Evolutionary conservation across 1,140 invertebrate species (phyloP).

Genomic region (Halyomorpha halys): DNA sequence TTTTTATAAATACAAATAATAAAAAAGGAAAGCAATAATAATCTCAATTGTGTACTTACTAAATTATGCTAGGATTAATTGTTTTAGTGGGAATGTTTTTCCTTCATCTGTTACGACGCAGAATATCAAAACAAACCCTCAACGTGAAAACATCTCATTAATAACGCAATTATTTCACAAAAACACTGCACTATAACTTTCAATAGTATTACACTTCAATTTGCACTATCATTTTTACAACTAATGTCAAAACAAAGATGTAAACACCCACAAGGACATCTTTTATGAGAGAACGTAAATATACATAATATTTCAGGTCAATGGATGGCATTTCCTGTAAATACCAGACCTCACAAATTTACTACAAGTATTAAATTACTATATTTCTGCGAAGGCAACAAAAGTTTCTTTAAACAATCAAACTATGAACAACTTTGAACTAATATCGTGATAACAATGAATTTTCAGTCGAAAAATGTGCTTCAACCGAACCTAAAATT

Average conservation of each 20-base stretch:
- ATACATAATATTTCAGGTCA: conserved; percentile 35
- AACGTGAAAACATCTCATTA: conserved; percentile 3
- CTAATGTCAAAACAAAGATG: conserved; percentile 12
- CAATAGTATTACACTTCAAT: background rate
- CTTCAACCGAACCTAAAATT: conserved; percentile 24
- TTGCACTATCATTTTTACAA: background rate
- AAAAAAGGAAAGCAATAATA: background rate
- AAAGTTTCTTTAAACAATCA: conserved; percentile 4
- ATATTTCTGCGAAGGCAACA: conserved; percentile 5
- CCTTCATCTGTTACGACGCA: background rate
- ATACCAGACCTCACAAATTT: conserved; percentile 26
- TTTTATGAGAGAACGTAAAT: conserved; percentile 40
- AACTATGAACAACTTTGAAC: background rate
- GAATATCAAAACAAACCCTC: conserved; percentile 5
- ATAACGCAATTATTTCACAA: background rate
- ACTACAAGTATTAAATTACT: conserved; percentile 24
- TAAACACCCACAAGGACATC: conserved; percentile 38
- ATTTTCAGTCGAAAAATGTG: conserved; percentile 25
- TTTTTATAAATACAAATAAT: background rate
- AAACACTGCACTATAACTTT: conserved; percentile 6
- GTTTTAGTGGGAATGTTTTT: conserved; percentile 1
- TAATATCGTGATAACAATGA: conserved; percentile 12
- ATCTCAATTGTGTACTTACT: background rate
- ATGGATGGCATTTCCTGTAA: conserved; percentile 34
- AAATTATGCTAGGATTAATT: background rate